These are phyloP conservation scores for Hydrochoerus hydrochaeris DNA, from an alignment of 2,113 vertebrate genomes.

Conservation along the genomic window DNA sequence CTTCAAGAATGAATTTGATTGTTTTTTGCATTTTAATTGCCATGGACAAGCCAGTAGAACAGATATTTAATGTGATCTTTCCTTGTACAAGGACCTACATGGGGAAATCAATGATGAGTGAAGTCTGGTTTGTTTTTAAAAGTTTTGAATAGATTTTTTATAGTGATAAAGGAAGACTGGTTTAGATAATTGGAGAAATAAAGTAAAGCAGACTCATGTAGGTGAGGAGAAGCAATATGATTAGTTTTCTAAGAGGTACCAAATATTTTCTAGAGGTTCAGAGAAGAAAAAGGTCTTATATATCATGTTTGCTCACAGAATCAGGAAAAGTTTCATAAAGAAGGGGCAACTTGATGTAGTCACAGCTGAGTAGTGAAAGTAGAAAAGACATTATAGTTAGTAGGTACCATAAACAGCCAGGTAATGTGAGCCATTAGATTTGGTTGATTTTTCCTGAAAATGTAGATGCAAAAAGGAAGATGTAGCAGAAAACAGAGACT, in stretches of 20 bases:
- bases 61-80: neutral
- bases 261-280: no score
- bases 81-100: neutral
- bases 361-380: no score
- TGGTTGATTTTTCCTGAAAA: neutral
- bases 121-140: conserved; percentile 4
- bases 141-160: neutral
- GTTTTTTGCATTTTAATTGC: neutral
- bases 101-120: neutral
- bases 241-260: no score
- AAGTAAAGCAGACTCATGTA: neutral
- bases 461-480: neutral
- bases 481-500: neutral
- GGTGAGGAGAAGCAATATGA: no score
- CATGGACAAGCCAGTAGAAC: neutral
- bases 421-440: no score
- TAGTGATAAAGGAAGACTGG: neutral
- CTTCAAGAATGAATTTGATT: neutral
- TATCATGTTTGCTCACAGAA: neutral
- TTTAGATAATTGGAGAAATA: neutral
- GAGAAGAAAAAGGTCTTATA: no score
- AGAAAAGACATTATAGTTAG: no score
- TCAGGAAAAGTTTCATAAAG: neutral
- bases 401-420: no score
- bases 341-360: neutral